Evolutionary conservation across 2,888 invertebrate species (phyloP).

Genomic region (Ichneumon xanthorius): DNA sequence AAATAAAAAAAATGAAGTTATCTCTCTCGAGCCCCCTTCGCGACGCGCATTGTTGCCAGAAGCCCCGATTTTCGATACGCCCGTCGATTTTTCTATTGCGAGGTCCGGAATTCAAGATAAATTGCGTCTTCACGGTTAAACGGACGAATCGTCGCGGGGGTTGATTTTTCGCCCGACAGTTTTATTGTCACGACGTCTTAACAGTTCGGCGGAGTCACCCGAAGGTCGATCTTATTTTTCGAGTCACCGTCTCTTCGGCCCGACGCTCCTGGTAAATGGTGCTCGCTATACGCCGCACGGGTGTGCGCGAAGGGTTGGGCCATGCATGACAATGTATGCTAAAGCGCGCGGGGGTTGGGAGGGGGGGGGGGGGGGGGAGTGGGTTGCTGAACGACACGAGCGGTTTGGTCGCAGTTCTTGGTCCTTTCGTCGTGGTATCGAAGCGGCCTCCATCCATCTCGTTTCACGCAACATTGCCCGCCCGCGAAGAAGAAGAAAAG

Average conservation of each 20-base stretch:
- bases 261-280: neutral
- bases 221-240: slow-evolving; percentile 53
- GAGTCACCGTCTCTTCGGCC: slow-evolving; percentile 22
- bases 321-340: slow-evolving; percentile 73
- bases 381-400: slow-evolving; percentile 14
- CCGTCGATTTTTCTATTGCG: neutral
- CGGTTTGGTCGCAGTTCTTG: slow-evolving; percentile 61
- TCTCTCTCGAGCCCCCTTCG: neutral
- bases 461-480: slow-evolving; percentile 74
- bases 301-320: slow-evolving; percentile 18
- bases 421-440: slow-evolving; percentile 42
- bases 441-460: slow-evolving; percentile 64
- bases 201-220: slow-evolving; percentile 43
- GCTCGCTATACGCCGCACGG: neutral
- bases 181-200: slow-evolving; percentile 53
- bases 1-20: neutral
- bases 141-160: slow-evolving; percentile 25
- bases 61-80: slow-evolving; percentile 13
- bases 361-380: neutral
- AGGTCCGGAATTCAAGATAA: slow-evolving; percentile 37
- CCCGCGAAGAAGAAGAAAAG: slow-evolving; percentile 65
- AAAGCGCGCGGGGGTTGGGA: slow-evolving; percentile 2
- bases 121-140: slow-evolving; percentile 19
- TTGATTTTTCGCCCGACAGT: slow-evolving; percentile 50
- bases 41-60: neutral